Percentiles rank a stretch among this genome's conserved stretches.
phyloP scores from a whole-genome alignment of 37 sponge, comb jelly and placozoan species.

The Aplysina aerophoba region DNA sequence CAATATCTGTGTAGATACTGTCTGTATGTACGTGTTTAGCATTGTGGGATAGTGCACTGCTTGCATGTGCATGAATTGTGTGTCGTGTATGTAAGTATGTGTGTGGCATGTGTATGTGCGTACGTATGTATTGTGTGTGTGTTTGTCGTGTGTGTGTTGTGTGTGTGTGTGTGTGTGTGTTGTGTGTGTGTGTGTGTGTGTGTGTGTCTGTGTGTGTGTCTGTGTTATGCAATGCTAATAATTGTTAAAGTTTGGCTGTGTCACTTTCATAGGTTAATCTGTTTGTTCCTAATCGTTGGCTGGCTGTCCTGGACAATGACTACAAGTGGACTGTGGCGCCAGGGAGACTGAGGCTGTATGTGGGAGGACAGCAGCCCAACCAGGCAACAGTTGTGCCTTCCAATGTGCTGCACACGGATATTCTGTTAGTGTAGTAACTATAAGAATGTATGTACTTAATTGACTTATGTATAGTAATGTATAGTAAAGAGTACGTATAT shows the following conservation, averaged over 20 bases:
- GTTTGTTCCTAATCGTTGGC: background rate
- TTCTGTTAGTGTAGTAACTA: too few relatives aligned
- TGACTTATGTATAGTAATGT: too few relatives aligned
- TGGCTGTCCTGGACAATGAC: background rate
- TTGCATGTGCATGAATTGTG: too few relatives aligned
- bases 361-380: slow-evolving; percentile 7
- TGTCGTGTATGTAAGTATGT: background rate
- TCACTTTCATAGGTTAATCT: background rate
- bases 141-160: background rate
- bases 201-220: background rate
- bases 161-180: too few relatives aligned
- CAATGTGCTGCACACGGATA: background rate
- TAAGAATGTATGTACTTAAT: too few relatives aligned
- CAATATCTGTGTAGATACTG: too few relatives aligned
- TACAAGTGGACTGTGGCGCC: slow-evolving; percentile 4
- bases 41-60: too few relatives aligned
- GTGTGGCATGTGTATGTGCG: background rate
- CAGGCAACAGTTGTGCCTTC: background rate
- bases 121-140: background rate
- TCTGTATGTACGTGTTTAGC: too few relatives aligned
- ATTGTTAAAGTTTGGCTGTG: background rate
- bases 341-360: background rate
- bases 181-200: background rate
- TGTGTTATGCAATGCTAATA: too few relatives aligned
- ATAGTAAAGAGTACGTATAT: too few relatives aligned